A percentile compares a stretch with the other conserved stretches of the same genome.
phyloP scores from a whole-genome alignment of 2,113 vertebrate species.

The Planiliza haematocheilus region DNA sequence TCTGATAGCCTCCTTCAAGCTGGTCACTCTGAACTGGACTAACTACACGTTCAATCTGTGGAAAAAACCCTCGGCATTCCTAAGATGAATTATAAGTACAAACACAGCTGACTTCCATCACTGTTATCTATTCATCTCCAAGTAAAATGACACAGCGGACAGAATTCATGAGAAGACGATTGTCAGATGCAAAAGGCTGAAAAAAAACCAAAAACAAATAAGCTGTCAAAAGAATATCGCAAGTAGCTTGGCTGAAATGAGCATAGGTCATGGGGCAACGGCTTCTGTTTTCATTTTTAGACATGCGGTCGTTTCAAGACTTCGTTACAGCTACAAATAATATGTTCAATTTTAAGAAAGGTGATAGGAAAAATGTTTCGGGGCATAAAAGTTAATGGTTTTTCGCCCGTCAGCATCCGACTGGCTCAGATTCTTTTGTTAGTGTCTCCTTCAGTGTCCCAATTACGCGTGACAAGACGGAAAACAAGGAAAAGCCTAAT shows the following conservation, averaged over 20 bases:
- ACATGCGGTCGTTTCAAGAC: background rate
- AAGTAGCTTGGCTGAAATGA: background rate
- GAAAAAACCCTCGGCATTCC: background rate
- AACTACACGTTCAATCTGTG: background rate
- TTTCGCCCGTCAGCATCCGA: constrained; percentile 16
- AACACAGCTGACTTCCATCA: background rate
- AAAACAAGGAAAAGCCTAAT: constrained; percentile 39
- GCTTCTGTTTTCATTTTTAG: background rate
- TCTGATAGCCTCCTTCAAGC: background rate
- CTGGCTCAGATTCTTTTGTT: constrained; percentile 29
- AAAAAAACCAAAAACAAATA: no score
- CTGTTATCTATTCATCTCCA: background rate
- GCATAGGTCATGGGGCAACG: background rate
- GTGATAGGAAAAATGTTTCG: background rate
- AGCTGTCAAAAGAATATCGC: background rate
- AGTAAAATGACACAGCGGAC: background rate
- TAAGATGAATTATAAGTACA: background rate
- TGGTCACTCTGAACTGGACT: background rate
- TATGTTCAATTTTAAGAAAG: constrained; percentile 7
- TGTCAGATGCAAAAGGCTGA: background rate
- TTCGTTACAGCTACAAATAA: background rate
- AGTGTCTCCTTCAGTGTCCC: constrained; percentile 22
- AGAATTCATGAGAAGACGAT: background rate
- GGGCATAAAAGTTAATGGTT: constrained; percentile 1
- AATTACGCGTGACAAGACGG: constrained; percentile 27